Evolutionary conservation across 2,888 invertebrate genomes (phyloP).

Genomic region (Spodoptera exigua): DNA sequence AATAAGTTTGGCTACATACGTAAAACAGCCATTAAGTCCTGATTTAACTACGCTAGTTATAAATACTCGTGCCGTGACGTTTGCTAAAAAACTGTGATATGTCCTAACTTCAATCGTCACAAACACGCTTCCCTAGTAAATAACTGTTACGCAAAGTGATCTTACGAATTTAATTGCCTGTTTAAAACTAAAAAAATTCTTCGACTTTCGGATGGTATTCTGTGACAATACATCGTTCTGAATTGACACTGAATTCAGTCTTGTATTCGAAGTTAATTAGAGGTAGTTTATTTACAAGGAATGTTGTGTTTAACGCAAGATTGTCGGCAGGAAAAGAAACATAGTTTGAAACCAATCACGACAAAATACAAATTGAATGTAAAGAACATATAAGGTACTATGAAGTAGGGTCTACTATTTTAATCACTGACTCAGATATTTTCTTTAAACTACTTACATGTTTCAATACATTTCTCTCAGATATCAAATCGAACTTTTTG

Average conservation of each 20-base stretch:
- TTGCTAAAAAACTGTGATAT: conserved; percentile 56
- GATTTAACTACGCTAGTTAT: conserved; percentile 33
- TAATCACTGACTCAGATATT: conserved; percentile 28
- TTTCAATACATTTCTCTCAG: conserved; percentile 27
- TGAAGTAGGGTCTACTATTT: not conserved
- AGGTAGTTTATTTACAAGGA: conserved; percentile 84
- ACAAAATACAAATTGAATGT: conserved; percentile 27
- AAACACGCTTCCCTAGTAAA: conserved; percentile 34
- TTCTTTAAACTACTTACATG: conserved; percentile 32
- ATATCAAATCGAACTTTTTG: conserved; percentile 22
- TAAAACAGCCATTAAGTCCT: conserved; percentile 22
- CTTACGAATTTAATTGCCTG: conserved; percentile 26
- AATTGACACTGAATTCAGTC: conserved; percentile 90
- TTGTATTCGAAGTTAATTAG: conserved; percentile 81
- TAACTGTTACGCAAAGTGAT: conserved; percentile 14
- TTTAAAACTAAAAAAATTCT: conserved; percentile 45
- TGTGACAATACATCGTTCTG: conserved; percentile 70
- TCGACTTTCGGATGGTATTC: conserved; percentile 59
- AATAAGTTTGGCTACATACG: conserved; percentile 2
- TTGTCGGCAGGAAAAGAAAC: conserved; percentile 40
- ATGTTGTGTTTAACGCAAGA: conserved; percentile 50
- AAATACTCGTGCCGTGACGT: conserved; percentile 37
- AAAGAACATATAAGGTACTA: conserved; percentile 12
- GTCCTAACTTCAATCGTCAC: conserved; percentile 51
- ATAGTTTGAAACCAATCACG: conserved; percentile 16